These are phyloP conservation scores for Acanthosoma haemorrhoidale DNA, from an alignment of 2,888 invertebrate genomes.

Conservation along the genomic window DNA sequence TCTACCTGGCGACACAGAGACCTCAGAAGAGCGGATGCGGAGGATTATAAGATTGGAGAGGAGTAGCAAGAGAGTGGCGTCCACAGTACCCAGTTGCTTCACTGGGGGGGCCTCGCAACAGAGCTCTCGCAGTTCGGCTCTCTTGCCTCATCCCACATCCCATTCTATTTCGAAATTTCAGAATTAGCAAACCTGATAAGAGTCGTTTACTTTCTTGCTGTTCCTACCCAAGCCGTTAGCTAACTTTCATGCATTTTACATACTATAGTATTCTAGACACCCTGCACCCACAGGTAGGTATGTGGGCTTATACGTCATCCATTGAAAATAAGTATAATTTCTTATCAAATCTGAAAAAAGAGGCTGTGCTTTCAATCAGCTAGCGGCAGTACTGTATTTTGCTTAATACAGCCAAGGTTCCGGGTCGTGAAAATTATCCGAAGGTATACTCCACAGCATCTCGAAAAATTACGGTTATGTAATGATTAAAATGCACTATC, in stretches of 20 bases:
- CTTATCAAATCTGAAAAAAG: too few species aligned
- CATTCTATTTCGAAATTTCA: constrained; percentile 4
- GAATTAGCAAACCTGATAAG: neutral
- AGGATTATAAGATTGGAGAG: neutral
- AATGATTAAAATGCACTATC: too few species aligned
- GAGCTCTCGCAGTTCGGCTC: neutral
- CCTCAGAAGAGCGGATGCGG: neutral
- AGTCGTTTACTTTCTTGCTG: neutral
- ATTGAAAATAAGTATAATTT: too few species aligned
- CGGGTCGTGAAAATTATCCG: too few species aligned
- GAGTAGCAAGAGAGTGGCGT: neutral
- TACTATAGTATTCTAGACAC: too few species aligned
- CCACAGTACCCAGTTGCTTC: neutral
- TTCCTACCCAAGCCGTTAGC: neutral
- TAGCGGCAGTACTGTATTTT: too few species aligned
- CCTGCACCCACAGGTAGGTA: too few species aligned
- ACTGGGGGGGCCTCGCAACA: neutral
- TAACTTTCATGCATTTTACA: neutral
- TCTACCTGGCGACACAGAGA: neutral
- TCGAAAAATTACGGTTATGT: too few species aligned
- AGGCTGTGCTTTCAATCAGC: too few species aligned
- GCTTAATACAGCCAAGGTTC: too few species aligned
- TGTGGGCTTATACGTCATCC: too few species aligned
- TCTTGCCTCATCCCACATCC: neutral
- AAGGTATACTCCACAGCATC: too few species aligned